These are phyloP conservation scores for Scalopus aquaticus DNA, from an alignment of 2,113 vertebrate species.

Conservation along the genomic window DNA sequence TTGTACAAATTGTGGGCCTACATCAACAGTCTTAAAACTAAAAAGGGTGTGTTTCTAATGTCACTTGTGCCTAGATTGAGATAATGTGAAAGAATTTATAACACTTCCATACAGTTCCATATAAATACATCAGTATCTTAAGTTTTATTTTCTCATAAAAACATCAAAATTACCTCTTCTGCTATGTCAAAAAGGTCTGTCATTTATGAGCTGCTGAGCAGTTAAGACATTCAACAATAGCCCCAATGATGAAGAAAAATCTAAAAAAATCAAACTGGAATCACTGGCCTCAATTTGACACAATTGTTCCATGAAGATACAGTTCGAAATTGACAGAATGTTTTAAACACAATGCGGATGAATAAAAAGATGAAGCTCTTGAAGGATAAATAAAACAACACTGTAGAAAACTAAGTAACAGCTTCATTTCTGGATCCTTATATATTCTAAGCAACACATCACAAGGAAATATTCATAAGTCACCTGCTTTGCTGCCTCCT, in stretches of 20 bases:
- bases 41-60: background rate
- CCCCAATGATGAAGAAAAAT: background rate
- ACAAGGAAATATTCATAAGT: background rate
- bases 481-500: background rate
- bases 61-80: background rate
- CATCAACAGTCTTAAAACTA: background rate
- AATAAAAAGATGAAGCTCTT: background rate
- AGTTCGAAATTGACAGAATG: background rate
- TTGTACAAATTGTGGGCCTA: background rate
- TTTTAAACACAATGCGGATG: background rate
- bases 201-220: background rate
- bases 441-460: background rate
- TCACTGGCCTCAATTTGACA: background rate
- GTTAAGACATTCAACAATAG: background rate
- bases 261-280: background rate
- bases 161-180: background rate
- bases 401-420: background rate
- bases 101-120: background rate
- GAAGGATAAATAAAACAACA: background rate
- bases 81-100: background rate
- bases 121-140: background rate
- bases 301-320: background rate
- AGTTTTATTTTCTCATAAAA: background rate
- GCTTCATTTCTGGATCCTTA: background rate
- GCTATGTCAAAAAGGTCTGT: background rate